Evolutionary conservation across 2,797 vertebrate genomes (phyloP).

Genomic region (Poliocrania exsul): DNA sequence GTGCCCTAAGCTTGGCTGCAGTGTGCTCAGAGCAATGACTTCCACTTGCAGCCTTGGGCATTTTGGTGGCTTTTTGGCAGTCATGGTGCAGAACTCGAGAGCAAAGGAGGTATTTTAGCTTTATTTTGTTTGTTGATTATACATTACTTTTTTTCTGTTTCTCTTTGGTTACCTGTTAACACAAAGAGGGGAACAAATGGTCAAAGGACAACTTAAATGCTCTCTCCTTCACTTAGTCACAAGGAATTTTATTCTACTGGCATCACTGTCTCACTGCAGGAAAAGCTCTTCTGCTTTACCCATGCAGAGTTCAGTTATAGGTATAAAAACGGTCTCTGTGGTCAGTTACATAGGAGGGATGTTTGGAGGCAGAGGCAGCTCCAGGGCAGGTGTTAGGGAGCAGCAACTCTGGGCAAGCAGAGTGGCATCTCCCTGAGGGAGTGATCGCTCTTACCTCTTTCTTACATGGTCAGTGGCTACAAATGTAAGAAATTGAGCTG

Average conservation of each 20-base stretch:
- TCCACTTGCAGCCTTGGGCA: background rate
- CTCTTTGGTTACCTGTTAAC: background rate
- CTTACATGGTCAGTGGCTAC: background rate
- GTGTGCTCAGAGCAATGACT: background rate
- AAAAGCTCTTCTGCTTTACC: background rate
- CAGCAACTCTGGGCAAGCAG: rapidly evolving
- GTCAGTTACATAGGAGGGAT: background rate
- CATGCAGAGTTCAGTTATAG: background rate
- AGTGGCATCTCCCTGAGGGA: background rate
- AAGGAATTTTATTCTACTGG: background rate
- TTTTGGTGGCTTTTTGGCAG: background rate
- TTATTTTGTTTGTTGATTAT: background rate
- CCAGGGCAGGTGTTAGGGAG: rapidly evolving
- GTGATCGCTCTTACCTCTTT: rapidly evolving
- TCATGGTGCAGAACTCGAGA: background rate
- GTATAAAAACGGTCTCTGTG: background rate
- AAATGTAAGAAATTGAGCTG: background rate
- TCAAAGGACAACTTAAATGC: background rate
- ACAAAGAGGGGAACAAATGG: background rate
- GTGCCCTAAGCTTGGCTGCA: background rate
- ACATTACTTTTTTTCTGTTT: background rate
- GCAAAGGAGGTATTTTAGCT: background rate
- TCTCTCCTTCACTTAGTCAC: background rate
- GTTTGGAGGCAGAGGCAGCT: background rate
- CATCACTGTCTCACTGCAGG: background rate